Base-by-base conservation (phyloP, 2,888 invertebrate species). In the Phyllotreta striolata region DNA sequence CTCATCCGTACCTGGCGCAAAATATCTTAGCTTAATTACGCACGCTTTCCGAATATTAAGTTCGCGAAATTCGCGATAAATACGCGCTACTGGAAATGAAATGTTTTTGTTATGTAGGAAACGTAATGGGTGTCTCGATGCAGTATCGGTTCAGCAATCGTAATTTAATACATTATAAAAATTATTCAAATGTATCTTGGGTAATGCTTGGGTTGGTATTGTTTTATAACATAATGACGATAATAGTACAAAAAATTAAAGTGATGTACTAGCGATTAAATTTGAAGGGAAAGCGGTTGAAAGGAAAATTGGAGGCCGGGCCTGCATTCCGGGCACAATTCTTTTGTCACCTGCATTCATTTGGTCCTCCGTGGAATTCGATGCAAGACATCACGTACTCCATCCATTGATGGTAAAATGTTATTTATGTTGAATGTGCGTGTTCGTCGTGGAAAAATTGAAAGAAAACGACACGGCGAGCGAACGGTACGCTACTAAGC, bases 291-390 rank as follows among this genome's bases (percentile, higher is more conserved):
- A 10, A 12, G n/a, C 8, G 10, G 6, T 8, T 6, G 6, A 43
- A 43, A 13, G 10, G 10, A 12, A 43, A 12, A 12, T 9, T 8
- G 13, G 43, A 10, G 35, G n/a, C 49, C 57, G 40, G 10, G 6
- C 38, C 57, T 57, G 57, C 7, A 35, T n/a, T n/a, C 10, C 12
- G 51, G 41, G n/a, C 40, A 41, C 58, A 51, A 58, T 58, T 58
- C 57, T 41, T 58, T 58, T 58, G 58, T 41, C 58, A 66, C 65
- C 65, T 66, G 62, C 62, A 65, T 55, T 57, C 56, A 61, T 54
- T 41, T 56, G 41, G 39, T 34, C 43, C 49, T 55, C 55, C 61
- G 10, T 52, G 47, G 44, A 59, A 47, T 55, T 55, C 58, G 55
- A 59, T 38, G 51, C 43, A 65, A 66, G 57, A 57, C 41, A 24